Evolutionary conservation across 2,113 vertebrate genomes (phyloP).

Genomic region (Collichthys lucidus): DNA sequence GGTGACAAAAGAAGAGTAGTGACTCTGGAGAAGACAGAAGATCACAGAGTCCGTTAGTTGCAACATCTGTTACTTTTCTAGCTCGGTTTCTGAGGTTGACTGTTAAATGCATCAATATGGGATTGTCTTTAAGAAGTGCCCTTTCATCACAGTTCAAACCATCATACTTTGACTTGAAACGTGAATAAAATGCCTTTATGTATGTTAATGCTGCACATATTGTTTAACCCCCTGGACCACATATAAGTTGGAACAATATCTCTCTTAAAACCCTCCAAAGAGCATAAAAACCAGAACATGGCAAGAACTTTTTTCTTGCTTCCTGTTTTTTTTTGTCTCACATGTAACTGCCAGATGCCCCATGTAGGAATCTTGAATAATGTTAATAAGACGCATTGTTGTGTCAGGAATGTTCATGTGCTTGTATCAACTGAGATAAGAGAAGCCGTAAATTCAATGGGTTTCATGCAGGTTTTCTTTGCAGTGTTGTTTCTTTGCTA

Average conservation of each 20-base stretch:
- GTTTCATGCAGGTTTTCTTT: slow-evolving; percentile 3
- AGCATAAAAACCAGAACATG: background rate
- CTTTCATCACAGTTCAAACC: slow-evolving; percentile 60
- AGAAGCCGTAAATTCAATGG: slow-evolving; percentile 13
- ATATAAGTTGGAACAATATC: background rate
- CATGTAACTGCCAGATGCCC: background rate
- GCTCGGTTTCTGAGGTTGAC: slow-evolving; percentile 58
- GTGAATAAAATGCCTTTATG: slow-evolving; percentile 24
- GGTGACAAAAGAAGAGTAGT: slow-evolving; percentile 26
- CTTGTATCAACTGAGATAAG: slow-evolving; percentile 31
- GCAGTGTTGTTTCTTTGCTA: background rate
- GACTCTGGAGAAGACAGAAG: slow-evolving; percentile 14
- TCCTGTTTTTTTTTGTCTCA: background rate
- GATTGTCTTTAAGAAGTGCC: slow-evolving; percentile 32
- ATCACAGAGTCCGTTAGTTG: slow-evolving; percentile 18
- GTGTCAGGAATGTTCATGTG: slow-evolving; percentile 3
- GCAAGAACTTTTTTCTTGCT: background rate
- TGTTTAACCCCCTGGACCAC: slow-evolving; percentile 13
- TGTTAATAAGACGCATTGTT: slow-evolving; percentile 17
- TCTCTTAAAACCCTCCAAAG: background rate
- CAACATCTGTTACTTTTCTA: slow-evolving; percentile 62
- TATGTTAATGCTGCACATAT: slow-evolving; percentile 27
- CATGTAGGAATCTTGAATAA: background rate
- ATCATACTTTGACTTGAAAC: slow-evolving; percentile 17
- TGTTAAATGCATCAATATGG: slow-evolving; percentile 66